Conservation (phyloP, 2,113 vertebrate species). For the Oreochromis aureus region DNA sequence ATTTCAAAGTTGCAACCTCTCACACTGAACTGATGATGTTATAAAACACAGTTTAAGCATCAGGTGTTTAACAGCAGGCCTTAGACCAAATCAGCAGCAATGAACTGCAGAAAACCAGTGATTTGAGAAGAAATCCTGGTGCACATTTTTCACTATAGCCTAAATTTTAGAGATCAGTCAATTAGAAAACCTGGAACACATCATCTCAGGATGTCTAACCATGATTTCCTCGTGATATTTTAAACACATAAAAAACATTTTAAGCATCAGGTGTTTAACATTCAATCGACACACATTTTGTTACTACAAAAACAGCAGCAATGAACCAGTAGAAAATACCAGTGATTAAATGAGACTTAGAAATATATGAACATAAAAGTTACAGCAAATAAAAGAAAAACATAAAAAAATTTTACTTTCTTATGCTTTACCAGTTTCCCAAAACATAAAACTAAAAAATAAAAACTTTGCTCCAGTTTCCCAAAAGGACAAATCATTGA, state of each 20-base stretch:
- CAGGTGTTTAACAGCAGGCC: background rate
- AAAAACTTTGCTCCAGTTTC: constrained; percentile 3
- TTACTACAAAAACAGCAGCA: no score
- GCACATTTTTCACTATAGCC: background rate
- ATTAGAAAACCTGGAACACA: background rate
- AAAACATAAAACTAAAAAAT: background rate
- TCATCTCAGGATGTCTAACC: background rate
- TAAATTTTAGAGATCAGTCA: background rate
- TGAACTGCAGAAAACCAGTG: background rate
- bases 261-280: no score
- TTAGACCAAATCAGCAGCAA: background rate
- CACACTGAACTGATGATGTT: background rate
- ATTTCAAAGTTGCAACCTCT: no score
- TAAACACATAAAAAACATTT: no score
- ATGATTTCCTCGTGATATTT: background rate
- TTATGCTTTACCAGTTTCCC: background rate
- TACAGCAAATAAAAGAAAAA: background rate
- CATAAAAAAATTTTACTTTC: no score
- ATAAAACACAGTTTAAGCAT: background rate
- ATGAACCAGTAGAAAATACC: no score
- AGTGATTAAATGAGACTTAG: no score
- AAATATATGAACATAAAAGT: background rate
- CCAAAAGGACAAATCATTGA: background rate
- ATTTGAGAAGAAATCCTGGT: background rate
- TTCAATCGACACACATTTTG: background rate